A percentile compares a stretch with the other conserved stretches of the same genome.
Evolutionary conservation across 2,113 vertebrate species (phyloP).

Genomic region (Fregetta grallaria): DNA sequence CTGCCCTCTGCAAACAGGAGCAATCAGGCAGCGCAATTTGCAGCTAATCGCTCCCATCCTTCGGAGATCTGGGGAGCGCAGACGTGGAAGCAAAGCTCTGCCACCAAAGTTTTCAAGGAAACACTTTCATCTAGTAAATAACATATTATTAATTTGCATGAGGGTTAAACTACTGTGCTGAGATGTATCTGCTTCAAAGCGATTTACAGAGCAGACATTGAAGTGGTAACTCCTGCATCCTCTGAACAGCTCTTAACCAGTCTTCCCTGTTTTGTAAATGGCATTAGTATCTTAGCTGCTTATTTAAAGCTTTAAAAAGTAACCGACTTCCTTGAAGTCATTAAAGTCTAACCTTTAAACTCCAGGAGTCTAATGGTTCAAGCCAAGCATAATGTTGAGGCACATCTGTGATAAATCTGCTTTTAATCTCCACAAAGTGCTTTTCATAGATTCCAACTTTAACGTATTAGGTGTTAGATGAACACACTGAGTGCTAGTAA

Average conservation of each 20-base stretch:
- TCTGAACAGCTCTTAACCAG: background rate
- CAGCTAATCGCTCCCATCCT: background rate
- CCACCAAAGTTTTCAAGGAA: background rate
- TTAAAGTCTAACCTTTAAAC: constrained; percentile 63
- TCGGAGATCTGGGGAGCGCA: background rate
- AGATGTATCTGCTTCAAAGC: background rate
- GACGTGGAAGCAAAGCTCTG: background rate
- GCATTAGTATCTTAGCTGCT: background rate
- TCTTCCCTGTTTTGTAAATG: constrained; percentile 13
- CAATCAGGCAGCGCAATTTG: background rate
- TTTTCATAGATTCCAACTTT: background rate
- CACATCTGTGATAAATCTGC: constrained; percentile 37
- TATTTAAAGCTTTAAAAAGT: constrained; percentile 6
- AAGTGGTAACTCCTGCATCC: background rate
- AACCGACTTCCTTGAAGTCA: constrained; percentile 56
- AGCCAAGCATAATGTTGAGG: constrained; percentile 11
- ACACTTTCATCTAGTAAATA: background rate
- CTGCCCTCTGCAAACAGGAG: background rate
- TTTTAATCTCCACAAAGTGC: constrained; percentile 32
- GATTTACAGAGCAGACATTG: background rate
- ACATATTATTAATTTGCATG: background rate
- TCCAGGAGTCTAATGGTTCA: constrained; percentile 53
- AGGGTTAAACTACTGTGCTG: background rate
- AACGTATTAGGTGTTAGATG: constrained; percentile 1
- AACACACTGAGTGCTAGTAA: constrained; percentile 3